phyloP scores from a whole-genome alignment of 2,888 invertebrate genomes.

The Drosophila macrospina region DNA sequence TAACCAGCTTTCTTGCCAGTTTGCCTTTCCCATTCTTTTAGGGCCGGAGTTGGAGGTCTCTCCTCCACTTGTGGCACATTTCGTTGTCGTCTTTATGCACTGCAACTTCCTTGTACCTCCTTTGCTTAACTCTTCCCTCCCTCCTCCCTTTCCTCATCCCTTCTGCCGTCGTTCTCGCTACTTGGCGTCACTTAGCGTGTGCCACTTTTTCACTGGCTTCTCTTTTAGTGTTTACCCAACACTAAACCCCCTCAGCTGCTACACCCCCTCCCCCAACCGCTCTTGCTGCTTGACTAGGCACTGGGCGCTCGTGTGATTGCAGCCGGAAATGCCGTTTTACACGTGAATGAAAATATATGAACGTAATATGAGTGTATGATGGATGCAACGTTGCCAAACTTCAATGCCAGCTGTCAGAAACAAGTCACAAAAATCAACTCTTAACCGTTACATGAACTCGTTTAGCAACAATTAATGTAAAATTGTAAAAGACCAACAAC shows the following conservation, averaged over 20 bases:
- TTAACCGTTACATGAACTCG: conserved; percentile 47
- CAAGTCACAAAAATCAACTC: conserved; percentile 47
- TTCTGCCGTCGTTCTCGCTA: conserved; percentile 2
- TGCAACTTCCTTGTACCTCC: conserved; percentile 72
- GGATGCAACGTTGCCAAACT: conserved; percentile 59
- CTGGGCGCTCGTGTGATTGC: conserved; percentile 41
- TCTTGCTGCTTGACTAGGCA: conserved; percentile 39
- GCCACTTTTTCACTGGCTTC: conserved; percentile 80
- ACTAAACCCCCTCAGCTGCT: conserved; percentile 29
- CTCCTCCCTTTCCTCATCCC: conserved; percentile 17
- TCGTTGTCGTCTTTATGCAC: conserved; percentile 57
- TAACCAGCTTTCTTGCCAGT: conserved; percentile 44
- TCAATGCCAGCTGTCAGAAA: conserved; percentile 46
- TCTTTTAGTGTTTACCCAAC: conserved; percentile 67
- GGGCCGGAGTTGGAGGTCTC: conserved; percentile 34
- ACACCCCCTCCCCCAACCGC: background rate
- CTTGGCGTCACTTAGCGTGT: conserved; percentile 69
- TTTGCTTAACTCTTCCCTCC: conserved; percentile 21
- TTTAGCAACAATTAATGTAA: conserved; percentile 69
- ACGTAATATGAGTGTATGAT: conserved; percentile 25
- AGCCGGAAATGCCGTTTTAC: conserved; percentile 82
- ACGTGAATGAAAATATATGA: conserved; percentile 73
- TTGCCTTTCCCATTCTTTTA: conserved; percentile 42
- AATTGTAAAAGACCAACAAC: conserved; percentile 34
- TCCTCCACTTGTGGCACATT: conserved; percentile 68